A percentile compares a stretch with the other conserved stretches of the same genome.
Evolutionary conservation across 2,888 invertebrate species (phyloP).

Genomic region (Teleogryllus oceanicus): DNA sequence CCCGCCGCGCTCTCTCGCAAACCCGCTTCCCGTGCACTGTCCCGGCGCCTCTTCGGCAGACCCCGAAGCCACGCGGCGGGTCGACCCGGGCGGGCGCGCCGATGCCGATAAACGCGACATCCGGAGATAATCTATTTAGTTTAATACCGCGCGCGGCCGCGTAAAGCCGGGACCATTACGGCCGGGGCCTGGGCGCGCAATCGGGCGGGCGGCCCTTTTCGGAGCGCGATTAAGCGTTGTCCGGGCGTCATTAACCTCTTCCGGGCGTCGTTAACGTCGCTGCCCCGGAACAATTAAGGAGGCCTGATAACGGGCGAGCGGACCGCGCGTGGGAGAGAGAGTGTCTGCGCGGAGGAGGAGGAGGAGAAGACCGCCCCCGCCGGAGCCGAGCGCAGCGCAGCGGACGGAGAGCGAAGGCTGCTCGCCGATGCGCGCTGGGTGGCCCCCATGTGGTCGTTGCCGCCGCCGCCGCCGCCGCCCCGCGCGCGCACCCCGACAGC

Average conservation of each 20-base stretch:
- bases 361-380: not conserved
- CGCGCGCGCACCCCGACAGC: not conserved
- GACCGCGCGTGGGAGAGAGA: too few relatives aligned
- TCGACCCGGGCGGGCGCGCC: not conserved
- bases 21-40: too few relatives aligned
- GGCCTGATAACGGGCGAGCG: not conserved
- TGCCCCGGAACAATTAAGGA: not conserved
- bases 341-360: not conserved
- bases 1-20: too few relatives aligned
- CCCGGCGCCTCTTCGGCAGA: too few relatives aligned
- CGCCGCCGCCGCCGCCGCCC: not conserved
- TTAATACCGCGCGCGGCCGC: not conserved
- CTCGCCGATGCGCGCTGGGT: not conserved
- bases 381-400: not conserved
- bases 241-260: constrained; percentile 11
- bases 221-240: not conserved
- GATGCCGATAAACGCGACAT: constrained; percentile 12
- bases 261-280: constrained; percentile 10
- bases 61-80: too few relatives aligned
- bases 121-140: constrained; percentile 10
- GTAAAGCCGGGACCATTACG: constrained; percentile 18
- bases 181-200: not conserved
- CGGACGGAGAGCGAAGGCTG: not conserved
- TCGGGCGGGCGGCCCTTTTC: not conserved
- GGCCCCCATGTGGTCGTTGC: not conserved